Evolutionary conservation across 1,140 invertebrate species (phyloP), one percentile per base, ranked within the genome.

Genomic region (Drosophila fuyamai): DNA sequence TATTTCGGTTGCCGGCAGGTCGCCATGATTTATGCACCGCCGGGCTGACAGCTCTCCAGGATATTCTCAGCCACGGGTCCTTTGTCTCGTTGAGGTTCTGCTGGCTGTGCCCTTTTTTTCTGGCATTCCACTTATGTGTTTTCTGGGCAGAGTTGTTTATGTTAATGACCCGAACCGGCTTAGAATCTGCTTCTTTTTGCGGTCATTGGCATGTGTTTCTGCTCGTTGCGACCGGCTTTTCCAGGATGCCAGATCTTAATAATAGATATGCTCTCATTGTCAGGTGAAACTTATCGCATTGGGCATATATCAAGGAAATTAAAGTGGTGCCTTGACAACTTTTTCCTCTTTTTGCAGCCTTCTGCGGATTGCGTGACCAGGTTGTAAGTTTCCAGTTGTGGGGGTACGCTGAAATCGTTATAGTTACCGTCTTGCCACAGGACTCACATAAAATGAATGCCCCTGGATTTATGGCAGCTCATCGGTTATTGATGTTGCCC

Each of bases 151-250:
- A 89, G 79, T 79, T 89, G 76, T 76, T 83, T 88, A 88, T 88
- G 83, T 88, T 88, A 88, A 88, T 88, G 83, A 88, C 83, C 65
- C 60, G 23, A 59, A 51, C 76, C 60, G 79, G 60, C 60, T 72
- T 73, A 73, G 47, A 32, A 46, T 10, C 40, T 55, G 53, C 41
- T 41, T 16, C 47, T 40, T 51, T 50, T n/a, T 76, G 61, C 40
- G 82, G 81, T 79, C 75, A 86, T 88, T 79, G 84, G 79, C 82
- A 86, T 86, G 82, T 86, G 82, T 83, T 88, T 68, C 46, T 66
- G 57, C 53, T 68, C 61, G 79, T 85, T 79, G 65, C 56, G 62
- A 58, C 48, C 43, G 46, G 46, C 41, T 62, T 51, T 56, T 46
- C 56, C 54, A 73, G 41, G 46, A 79, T 82, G 79, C 68, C 55